phyloP scores from a whole-genome alignment of 2,888 invertebrate genomes.

The Agrochola lychnidis region DNA sequence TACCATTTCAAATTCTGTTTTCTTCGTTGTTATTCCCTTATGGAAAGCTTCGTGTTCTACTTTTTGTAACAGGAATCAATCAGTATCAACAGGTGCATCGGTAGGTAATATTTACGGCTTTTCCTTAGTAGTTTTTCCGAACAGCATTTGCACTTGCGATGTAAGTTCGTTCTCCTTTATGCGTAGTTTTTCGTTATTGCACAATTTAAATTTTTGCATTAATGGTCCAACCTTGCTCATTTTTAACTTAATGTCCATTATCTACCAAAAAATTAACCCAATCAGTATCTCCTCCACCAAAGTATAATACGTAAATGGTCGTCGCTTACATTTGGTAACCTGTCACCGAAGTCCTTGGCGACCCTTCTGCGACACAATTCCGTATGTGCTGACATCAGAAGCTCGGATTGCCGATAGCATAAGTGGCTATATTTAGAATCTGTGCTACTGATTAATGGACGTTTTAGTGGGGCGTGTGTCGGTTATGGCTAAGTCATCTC shows the following conservation, averaged over 20 bases:
- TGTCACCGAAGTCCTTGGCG: conserved; percentile 50
- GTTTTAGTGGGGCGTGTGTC: conserved; percentile 77
- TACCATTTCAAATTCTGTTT: conserved; percentile 46
- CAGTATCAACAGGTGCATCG: conserved; percentile 21
- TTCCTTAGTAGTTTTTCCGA: conserved; percentile 2
- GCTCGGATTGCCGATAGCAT: conserved; percentile 82
- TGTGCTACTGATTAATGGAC: conserved; percentile 86
- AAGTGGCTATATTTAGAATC: conserved; percentile 90
- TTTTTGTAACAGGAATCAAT: conserved; percentile 47
- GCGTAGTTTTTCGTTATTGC: no score
- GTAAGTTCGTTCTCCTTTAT: background rate
- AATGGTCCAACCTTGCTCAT: background rate
- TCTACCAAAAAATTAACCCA: background rate
- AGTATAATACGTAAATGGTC: background rate
- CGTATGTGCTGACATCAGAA: conserved; percentile 83
- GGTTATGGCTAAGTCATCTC: conserved; percentile 78
- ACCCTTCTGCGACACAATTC: conserved; percentile 63
- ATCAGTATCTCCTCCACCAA: background rate
- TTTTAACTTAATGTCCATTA: background rate
- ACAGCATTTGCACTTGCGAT: background rate
- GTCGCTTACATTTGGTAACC: conserved; percentile 4
- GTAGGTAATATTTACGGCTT: conserved; percentile 9
- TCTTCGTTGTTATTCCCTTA: conserved; percentile 30
- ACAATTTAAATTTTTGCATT: background rate
- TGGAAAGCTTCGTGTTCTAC: conserved; percentile 11